Conservation (phyloP, 2,113 vertebrate genomes). For the Aptenodytes forsteri region DNA sequence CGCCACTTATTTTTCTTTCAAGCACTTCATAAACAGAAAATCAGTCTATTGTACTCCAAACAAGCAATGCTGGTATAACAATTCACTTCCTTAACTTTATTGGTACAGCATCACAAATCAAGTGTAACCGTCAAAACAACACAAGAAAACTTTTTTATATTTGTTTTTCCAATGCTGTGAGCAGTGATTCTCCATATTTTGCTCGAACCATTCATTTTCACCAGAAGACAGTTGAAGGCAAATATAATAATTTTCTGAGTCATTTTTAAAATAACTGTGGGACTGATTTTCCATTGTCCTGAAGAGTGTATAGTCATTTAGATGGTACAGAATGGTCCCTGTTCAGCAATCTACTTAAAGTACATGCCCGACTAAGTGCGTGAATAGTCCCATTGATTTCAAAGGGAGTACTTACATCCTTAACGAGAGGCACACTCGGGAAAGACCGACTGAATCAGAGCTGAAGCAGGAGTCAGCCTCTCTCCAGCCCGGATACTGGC, state of each 20-base stretch:
- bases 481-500: background rate
- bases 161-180: background rate
- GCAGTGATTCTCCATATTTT: background rate
- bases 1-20: background rate
- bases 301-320: background rate
- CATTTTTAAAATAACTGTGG: constrained; percentile 9
- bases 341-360: constrained; percentile 15
- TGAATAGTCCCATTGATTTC: background rate
- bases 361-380: background rate
- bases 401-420: background rate
- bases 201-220: background rate
- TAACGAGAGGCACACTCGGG: background rate
- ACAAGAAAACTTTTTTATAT: background rate
- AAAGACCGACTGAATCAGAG: background rate
- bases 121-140: background rate
- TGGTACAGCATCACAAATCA: background rate
- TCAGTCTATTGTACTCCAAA: background rate
- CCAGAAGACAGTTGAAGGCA: background rate
- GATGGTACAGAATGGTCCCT: background rate
- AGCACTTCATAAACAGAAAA: background rate
- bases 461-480: background rate
- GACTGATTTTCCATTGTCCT: constrained; percentile 34
- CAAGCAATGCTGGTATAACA: background rate
- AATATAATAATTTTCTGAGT: constrained; percentile 7
- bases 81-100: background rate